Evolutionary conservation across 2,888 invertebrate genomes (phyloP).

Genomic region (Acanthopleura granulata): DNA sequence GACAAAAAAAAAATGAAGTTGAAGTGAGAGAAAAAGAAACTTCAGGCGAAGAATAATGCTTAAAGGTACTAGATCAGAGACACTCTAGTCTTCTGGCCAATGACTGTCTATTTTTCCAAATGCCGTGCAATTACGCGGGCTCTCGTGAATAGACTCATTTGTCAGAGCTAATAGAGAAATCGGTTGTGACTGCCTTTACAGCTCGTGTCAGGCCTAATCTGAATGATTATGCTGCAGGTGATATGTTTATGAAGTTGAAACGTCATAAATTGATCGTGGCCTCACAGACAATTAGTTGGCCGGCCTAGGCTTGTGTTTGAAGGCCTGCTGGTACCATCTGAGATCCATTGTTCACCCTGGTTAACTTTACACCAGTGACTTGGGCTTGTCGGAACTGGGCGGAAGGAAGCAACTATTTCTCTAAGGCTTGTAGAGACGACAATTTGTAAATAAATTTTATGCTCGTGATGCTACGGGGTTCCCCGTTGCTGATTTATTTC

Average conservation of each 20-base stretch:
- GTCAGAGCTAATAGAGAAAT: conserved; percentile 6
- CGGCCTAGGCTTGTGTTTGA: background rate
- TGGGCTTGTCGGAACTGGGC: too few species aligned
- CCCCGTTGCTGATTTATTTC: too few species aligned
- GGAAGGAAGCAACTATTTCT: too few species aligned
- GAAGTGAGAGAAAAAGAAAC: too few species aligned
- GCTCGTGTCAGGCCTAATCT: conserved; percentile 4
- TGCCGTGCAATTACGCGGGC: conserved; percentile 7
- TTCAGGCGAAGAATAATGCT: too few species aligned
- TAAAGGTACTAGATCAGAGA: too few species aligned
- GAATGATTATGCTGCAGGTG: conserved; percentile 12
- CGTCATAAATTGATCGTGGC: conserved; percentile 10
- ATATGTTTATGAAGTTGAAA: conserved; percentile 19
- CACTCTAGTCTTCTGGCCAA: too few species aligned
- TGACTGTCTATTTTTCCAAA: background rate
- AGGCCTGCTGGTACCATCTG: background rate
- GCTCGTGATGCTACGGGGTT: too few species aligned
- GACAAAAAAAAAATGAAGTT: too few species aligned
- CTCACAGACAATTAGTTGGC: background rate
- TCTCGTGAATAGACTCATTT: conserved; percentile 16
- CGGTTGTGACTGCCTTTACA: conserved; percentile 11
- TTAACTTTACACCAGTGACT: too few species aligned
- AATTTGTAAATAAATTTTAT: too few species aligned
- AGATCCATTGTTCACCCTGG: background rate
- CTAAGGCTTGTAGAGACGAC: too few species aligned